Evolutionary conservation across 2,888 invertebrate genomes (phyloP).

Genomic region (Leptopilina myrica): DNA sequence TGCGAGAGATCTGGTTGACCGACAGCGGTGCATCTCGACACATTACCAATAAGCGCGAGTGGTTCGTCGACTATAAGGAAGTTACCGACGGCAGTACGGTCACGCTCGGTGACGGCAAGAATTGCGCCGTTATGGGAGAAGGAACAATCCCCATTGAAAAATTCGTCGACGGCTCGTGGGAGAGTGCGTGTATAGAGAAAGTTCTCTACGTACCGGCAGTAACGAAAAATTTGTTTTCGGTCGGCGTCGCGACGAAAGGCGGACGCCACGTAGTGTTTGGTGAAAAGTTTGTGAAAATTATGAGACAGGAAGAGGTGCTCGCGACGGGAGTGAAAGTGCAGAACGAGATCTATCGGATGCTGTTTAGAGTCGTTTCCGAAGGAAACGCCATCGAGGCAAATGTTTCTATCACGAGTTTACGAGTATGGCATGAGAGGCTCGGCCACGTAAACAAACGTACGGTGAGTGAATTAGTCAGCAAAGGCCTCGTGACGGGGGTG

Average conservation of each 20-base stretch:
- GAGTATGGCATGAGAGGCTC: not conserved
- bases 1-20: slow-evolving; percentile 51
- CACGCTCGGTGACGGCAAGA: slow-evolving; percentile 52
- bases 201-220: slow-evolving; percentile 57
- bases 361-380: too few species aligned
- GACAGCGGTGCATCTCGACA: slow-evolving; percentile 56
- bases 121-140: slow-evolving; percentile 52
- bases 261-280: not conserved
- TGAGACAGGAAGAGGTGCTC: not conserved
- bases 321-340: not conserved
- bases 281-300: not conserved
- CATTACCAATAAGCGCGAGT: slow-evolving; percentile 52
- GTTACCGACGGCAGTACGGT: slow-evolving; percentile 36
- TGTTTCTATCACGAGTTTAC: too few species aligned
- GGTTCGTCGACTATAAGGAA: slow-evolving; percentile 51
- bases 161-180: slow-evolving; percentile 51
- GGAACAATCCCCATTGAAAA: slow-evolving; percentile 53
- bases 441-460: too few species aligned
- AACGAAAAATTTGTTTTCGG: slow-evolving; percentile 61
- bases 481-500: slow-evolving; percentile 31
- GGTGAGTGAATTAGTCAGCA: slow-evolving; percentile 33
- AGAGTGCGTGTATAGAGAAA: slow-evolving; percentile 50
- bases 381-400: too few species aligned
- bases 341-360: too few species aligned
- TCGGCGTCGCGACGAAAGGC: slow-evolving; percentile 53